Conservation (phyloP, 2,113 vertebrate genomes). For the Dromas ardeola region DNA sequence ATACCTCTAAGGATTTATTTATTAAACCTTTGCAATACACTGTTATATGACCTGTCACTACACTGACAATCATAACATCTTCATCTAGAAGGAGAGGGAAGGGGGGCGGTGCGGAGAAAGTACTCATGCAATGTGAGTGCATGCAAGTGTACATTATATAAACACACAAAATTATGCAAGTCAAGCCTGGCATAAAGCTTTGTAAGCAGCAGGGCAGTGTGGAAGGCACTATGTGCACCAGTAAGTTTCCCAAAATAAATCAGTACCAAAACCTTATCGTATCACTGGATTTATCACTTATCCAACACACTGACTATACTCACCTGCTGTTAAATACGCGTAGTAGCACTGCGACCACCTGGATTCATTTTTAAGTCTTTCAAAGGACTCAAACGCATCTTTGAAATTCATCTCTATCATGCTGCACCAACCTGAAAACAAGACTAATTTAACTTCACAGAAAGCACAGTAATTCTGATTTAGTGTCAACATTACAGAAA, state of each 20-base stretch:
- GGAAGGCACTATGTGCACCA: neutral
- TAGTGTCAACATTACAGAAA: neutral
- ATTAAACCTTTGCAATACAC: neutral
- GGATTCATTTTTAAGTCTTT: slow-evolving; percentile 95
- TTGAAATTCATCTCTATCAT: slow-evolving; percentile 99
- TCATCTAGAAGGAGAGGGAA: no score
- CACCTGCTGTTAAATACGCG: slow-evolving; percentile 94
- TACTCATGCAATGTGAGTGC: accelerated
- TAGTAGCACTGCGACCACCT: slow-evolving; percentile 99
- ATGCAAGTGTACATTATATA: neutral
- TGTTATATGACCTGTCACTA: neutral
- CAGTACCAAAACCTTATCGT: neutral
- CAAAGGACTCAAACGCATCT: slow-evolving; percentile 90
- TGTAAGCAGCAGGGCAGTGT: neutral
- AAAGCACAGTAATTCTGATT: neutral
- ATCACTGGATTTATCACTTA: neutral
- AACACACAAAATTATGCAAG: neutral
- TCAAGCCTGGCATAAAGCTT: neutral
- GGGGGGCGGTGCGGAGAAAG: neutral
- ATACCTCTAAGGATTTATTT: neutral
- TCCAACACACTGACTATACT: neutral
- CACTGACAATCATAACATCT: neutral
- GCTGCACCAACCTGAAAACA: slow-evolving; percentile 94
- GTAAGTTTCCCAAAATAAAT: neutral
- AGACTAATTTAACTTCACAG: neutral